These are phyloP conservation scores for Nebria ingens DNA, from an alignment of 1,140 invertebrate genomes.

Conservation along the genomic window DNA sequence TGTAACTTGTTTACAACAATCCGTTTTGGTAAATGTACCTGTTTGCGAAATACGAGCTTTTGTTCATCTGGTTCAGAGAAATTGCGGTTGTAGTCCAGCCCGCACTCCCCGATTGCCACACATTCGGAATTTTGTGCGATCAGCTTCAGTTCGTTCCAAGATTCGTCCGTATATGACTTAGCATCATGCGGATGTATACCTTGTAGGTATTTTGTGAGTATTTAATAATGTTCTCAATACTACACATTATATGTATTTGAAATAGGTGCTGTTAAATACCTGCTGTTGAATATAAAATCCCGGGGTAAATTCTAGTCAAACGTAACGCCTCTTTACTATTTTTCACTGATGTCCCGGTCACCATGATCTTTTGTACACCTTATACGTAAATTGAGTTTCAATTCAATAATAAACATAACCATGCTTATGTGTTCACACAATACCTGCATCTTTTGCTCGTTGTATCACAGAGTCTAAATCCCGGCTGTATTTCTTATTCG, in stretches of 20 bases:
- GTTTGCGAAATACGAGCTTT: conserved; percentile 77
- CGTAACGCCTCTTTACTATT: conserved; percentile 83
- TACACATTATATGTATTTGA: no score
- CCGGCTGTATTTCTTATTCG: conserved; percentile 86
- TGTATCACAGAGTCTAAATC: conserved; percentile 88
- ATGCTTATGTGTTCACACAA: conserved; percentile 10
- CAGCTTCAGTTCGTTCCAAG: conserved; percentile 56
- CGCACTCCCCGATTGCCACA: conserved; percentile 89
- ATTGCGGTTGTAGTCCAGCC: conserved; percentile 88
- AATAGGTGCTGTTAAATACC: no score
- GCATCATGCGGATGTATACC: conserved; percentile 93
- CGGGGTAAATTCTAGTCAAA: conserved; percentile 78
- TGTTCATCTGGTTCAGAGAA: conserved; percentile 85
- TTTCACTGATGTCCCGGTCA: conserved; percentile 79
- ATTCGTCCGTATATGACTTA: conserved; percentile 79
- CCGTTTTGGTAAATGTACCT: conserved; percentile 43
- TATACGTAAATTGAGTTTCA: no score
- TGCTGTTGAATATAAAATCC: conserved; percentile 83
- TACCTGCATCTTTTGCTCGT: conserved; percentile 85
- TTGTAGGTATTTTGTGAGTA: conserved; percentile 27
- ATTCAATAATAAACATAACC: conserved; percentile 9
- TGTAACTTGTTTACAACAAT: conserved; percentile 12
- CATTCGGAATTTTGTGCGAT: conserved; percentile 75
- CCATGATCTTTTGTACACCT: conserved; percentile 92
- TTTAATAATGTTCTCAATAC: conserved; percentile 2